phyloP scores from a whole-genome alignment of 2,797 vertebrate genomes.

The Cyprinella venusta region DNA sequence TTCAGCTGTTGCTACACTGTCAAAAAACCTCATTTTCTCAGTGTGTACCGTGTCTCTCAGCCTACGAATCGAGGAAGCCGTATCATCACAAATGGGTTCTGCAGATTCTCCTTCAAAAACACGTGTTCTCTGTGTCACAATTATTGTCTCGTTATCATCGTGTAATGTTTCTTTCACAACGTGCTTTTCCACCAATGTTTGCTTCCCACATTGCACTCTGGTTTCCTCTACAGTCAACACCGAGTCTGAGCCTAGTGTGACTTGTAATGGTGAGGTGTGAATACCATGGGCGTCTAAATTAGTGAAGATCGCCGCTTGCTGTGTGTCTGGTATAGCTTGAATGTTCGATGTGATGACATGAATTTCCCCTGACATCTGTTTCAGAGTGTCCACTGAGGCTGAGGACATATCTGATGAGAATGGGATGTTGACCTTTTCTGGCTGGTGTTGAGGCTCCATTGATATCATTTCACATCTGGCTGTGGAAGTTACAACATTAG shows the following conservation, averaged over 20 bases:
- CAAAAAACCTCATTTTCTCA: constrained; percentile 83
- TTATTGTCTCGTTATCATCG: constrained; percentile 71
- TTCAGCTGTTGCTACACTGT: constrained; percentile 64
- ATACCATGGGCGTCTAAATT: constrained; percentile 63
- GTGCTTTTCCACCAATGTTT: constrained; percentile 65
- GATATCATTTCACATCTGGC: constrained; percentile 81
- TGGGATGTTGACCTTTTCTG: constrained; percentile 77
- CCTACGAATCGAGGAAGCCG: constrained; percentile 74
- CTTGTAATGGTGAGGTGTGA: constrained; percentile 51
- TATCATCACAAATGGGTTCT: constrained; percentile 71
- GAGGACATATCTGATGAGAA: constrained; percentile 74
- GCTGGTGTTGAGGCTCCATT: constrained; percentile 76
- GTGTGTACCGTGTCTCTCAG: constrained; percentile 76
- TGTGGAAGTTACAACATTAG: constrained; percentile 76
- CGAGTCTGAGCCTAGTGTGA: constrained; percentile 55
- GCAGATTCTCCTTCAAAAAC: constrained; percentile 62
- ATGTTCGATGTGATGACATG: constrained; percentile 76
- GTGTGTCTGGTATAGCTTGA: constrained; percentile 71
- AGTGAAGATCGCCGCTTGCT: constrained; percentile 69
- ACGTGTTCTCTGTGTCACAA: constrained; percentile 74
- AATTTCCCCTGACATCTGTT: constrained; percentile 72
- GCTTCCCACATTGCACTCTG: constrained; percentile 52
- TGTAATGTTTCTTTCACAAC: constrained; percentile 66
- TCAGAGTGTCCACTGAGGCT: constrained; percentile 74
- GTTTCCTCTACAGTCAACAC: constrained; percentile 64